Conservation (phyloP, 2,888 invertebrate genomes). For the Drosophila colorata region DNA sequence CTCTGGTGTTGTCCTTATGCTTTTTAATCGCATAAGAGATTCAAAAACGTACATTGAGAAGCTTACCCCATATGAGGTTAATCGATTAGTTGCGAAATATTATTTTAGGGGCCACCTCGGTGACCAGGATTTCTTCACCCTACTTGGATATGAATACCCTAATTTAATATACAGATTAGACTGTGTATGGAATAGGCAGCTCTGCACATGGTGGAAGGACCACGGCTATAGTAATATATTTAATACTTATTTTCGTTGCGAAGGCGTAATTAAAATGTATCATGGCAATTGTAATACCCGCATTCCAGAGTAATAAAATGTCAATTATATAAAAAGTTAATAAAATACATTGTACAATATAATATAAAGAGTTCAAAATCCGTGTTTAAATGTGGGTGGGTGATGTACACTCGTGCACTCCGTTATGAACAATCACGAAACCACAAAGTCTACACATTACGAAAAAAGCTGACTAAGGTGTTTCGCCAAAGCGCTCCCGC, state of each 20-base stretch:
- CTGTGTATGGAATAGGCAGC: conserved; percentile 92
- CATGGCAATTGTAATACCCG: conserved; percentile 92
- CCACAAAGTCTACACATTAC: too few relatives aligned
- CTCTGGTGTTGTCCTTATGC: conserved; percentile 91
- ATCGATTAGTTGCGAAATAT: conserved; percentile 87
- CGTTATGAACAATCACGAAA: too few relatives aligned
- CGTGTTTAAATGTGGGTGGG: too few relatives aligned
- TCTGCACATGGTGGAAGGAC: conserved; percentile 93
- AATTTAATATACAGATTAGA: conserved; percentile 90
- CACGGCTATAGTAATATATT: conserved; percentile 91
- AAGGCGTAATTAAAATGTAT: conserved; percentile 88
- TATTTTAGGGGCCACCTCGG: conserved; percentile 91
- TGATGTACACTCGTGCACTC: too few relatives aligned
- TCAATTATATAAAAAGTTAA: conserved; percentile 17
- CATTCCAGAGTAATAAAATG: conserved; percentile 86
- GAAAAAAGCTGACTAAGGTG: too few relatives aligned
- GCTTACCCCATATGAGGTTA: conserved; percentile 86
- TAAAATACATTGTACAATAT: too few relatives aligned
- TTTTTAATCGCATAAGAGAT: conserved; percentile 88
- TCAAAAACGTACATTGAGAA: conserved; percentile 88
- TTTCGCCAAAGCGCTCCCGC: too few relatives aligned
- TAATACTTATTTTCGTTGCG: conserved; percentile 89
- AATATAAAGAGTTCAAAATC: too few relatives aligned
- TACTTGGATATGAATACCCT: conserved; percentile 89
- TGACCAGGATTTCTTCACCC: conserved; percentile 93